phyloP scores from a whole-genome alignment of 2,888 invertebrate species.

The Lottia scabra region DNA sequence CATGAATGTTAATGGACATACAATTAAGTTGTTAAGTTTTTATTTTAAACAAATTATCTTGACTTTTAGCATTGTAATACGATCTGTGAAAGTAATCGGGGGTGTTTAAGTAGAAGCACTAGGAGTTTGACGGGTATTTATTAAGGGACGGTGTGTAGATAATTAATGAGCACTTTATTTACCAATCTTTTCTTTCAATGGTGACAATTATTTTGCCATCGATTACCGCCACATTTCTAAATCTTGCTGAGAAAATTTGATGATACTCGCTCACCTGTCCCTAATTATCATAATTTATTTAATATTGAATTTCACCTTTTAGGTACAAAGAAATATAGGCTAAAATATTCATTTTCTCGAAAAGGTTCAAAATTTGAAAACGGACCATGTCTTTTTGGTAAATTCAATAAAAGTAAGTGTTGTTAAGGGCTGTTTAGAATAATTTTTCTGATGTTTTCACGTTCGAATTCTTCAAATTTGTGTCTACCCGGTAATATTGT shows the following conservation, averaged over 20 bases:
- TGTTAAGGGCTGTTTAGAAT: no score
- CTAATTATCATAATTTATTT: neutral
- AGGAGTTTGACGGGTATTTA: slow-evolving; percentile 1
- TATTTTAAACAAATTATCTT: neutral
- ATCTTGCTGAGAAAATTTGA: slow-evolving; percentile 3
- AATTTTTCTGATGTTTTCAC: no score
- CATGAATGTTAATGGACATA: neutral
- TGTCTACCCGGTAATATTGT: no score
- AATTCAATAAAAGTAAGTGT: no score
- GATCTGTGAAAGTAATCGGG: neutral
- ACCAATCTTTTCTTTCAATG: neutral
- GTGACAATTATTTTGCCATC: neutral
- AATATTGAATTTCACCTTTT: neutral
- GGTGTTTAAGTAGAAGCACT: neutral
- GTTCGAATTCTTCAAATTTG: no score
- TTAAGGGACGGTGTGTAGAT: neutral
- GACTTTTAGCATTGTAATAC: neutral
- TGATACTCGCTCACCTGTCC: neutral
- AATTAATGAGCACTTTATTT: neutral
- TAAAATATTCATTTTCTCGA: no score
- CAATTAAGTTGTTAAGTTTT: slow-evolving; percentile 6
- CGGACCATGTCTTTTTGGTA: no score
- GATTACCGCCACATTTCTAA: neutral
- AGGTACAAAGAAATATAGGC: no score
- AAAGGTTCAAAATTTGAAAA: no score